Evolutionary conservation across 2,888 invertebrate genomes (phyloP), one percentile per base, ranked within the genome.

Genomic region (Ichneumoninae sp.): DNA sequence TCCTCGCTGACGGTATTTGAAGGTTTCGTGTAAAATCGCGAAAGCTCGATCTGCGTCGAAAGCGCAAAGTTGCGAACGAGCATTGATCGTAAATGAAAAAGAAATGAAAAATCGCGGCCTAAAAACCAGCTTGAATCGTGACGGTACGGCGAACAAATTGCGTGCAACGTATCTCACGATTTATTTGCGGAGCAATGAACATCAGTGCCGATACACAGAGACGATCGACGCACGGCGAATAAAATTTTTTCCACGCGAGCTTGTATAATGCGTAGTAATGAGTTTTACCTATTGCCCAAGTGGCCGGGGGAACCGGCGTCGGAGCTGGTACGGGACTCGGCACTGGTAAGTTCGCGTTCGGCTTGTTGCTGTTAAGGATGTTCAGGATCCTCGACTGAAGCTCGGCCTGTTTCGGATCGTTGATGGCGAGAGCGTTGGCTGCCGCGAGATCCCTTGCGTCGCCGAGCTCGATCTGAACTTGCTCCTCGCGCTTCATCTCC

Each of bases 351-450:
- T 94, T 81, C n/a, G 91, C 88, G 57, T 84, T 44, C 1, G 90
- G 87, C 73, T 94, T 93, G 87, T 95, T 95, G 93, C 95, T 96
- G 91, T 97, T 97, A 83, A 97, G 93, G 87, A 97, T 97, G 92
- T 95, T 97, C 88, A 98, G 94, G 88, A 98, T 98, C 87, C 97
- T 95, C 89, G 96, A 96, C 90, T 97, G 97, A 0, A 97, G 94
- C 88, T 97, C 97, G 0, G 95, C 95, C 92, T 97, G 96, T 69
- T 96, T 96, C 3, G 93, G 93, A 81, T 93, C 93, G 87, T 94
- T 95, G 87, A 91, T 95, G 86, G 90, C 94, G 30, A 92, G 87
- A n/a, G 94, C 93, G 36, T 93, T 92, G 5, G 94, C 92, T 0
- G 94, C 89, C 0, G 94, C 93, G 1, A 94, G 88, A 69, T 94